These are phyloP conservation scores for Pseudonaja textilis DNA, from an alignment of 2,113 vertebrate genomes.

Conservation along the genomic window DNA sequence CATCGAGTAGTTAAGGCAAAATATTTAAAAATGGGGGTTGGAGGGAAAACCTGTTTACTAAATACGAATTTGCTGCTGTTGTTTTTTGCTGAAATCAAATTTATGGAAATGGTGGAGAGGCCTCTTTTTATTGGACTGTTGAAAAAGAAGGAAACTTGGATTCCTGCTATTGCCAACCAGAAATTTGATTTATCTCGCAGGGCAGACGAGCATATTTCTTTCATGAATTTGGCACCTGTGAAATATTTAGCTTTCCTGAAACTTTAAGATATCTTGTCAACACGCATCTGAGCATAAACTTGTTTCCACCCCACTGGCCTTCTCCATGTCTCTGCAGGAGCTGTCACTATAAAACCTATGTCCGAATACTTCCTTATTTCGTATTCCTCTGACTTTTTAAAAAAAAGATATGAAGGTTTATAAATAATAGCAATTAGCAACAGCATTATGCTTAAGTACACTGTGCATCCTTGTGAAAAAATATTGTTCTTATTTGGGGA, in stretches of 20 bases:
- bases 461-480: conserved; percentile 51
- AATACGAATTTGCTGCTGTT: conserved; percentile 54
- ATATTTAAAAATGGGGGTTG: conserved; percentile 51
- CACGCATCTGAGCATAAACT: conserved; percentile 46
- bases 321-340: conserved; percentile 50
- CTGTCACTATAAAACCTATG: conserved; percentile 55
- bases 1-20: conserved; percentile 71
- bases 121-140: conserved; percentile 46
- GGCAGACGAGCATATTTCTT: conserved; percentile 67
- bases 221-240: conserved; percentile 66
- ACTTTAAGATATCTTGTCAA: conserved; percentile 57
- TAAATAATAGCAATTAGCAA: conserved; percentile 66
- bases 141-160: conserved; percentile 50
- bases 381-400: conserved; percentile 9
- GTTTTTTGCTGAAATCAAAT: conserved; percentile 51
- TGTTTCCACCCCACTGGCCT: conserved; percentile 51
- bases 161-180: conserved; percentile 44
- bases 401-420: conserved; percentile 37
- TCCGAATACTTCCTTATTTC: conserved; percentile 62
- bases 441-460: conserved; percentile 56
- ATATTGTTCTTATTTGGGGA: conserved; percentile 34
- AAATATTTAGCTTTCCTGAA: conserved; percentile 67
- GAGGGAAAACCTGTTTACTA: conserved; percentile 68
- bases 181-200: conserved; percentile 63
- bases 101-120: conserved; percentile 25